phyloP scores from a whole-genome alignment of 92 coral and sea anemone genomes.

The Phenganax marumi region DNA sequence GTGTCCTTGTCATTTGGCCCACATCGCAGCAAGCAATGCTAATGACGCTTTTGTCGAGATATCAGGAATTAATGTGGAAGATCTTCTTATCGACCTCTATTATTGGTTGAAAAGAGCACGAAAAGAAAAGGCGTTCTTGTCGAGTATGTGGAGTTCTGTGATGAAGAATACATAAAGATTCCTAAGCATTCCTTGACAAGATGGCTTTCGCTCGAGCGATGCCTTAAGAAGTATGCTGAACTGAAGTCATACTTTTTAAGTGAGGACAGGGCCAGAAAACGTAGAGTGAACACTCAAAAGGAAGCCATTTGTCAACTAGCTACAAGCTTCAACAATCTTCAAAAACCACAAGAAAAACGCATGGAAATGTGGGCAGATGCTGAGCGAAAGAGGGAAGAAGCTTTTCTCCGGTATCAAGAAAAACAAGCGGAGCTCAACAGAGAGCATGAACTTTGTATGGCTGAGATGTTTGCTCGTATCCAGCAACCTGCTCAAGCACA shows the following conservation, averaged over 20 bases:
- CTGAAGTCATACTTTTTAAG: not conserved
- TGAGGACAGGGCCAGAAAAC: constrained; percentile 52
- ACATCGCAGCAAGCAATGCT: too few relatives aligned
- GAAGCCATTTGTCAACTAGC: constrained; percentile 57
- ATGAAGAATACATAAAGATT: constrained; percentile 16
- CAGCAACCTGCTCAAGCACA: constrained; percentile 52
- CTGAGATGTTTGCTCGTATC: constrained; percentile 48
- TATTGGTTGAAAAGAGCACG: constrained; percentile 35
- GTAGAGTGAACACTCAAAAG: constrained; percentile 50
- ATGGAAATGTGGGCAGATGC: constrained; percentile 56
- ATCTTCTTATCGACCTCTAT: too few relatives aligned
- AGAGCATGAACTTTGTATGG: constrained; percentile 52
- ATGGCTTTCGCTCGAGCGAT: constrained; percentile 37
- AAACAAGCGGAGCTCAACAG: constrained; percentile 61
- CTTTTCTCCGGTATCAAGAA: constrained; percentile 59
- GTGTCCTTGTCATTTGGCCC: too few relatives aligned
- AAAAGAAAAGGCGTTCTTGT: constrained; percentile 29
- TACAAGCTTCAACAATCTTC: constrained; percentile 51
- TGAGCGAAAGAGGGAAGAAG: constrained; percentile 46
- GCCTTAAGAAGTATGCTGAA: not conserved
- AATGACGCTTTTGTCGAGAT: too few relatives aligned
- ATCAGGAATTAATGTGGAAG: too few relatives aligned
- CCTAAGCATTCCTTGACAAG: constrained; percentile 24
- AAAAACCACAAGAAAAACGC: constrained; percentile 55
- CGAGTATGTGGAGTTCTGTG: constrained; percentile 39